Evolutionary conservation across 2,797 vertebrate genomes (phyloP).

Genomic region (Microhierax caerulescens): DNA sequence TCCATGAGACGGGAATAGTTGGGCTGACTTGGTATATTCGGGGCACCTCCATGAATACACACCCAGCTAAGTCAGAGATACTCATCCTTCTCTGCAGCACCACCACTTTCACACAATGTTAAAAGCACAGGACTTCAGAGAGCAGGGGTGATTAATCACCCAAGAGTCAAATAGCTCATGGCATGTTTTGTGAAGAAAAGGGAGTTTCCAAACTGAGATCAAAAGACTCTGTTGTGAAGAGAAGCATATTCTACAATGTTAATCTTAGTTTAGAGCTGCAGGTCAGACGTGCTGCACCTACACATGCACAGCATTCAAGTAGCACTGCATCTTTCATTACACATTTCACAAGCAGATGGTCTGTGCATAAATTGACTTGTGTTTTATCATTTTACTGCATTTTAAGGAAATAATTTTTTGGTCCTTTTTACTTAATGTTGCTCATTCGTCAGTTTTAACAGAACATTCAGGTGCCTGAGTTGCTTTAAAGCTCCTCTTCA

Average conservation of each 20-base stretch:
- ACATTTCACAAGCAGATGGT: background rate
- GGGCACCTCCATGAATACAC: background rate
- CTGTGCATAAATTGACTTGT: background rate
- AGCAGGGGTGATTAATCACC: conserved; percentile 2
- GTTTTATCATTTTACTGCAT: background rate
- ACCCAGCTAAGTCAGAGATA: background rate
- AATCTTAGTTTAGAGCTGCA: background rate
- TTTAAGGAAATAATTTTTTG: background rate
- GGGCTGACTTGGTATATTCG: background rate
- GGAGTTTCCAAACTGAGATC: conserved; percentile 30
- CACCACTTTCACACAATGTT: conserved; percentile 9
- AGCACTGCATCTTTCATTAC: background rate
- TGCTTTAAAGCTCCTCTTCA: background rate
- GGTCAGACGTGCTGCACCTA: conserved; percentile 10
- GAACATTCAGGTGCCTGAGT: background rate
- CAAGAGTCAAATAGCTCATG: background rate
- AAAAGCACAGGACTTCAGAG: conserved; percentile 35
- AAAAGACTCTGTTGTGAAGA: conserved; percentile 16
- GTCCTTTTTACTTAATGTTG: background rate
- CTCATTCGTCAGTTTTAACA: background rate
- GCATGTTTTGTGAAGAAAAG: background rate
- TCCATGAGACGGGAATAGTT: background rate
- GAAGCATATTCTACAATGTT: background rate
- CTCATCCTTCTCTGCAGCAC: conserved; percentile 11
- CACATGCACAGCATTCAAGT: background rate